Evolutionary conservation across 2,888 invertebrate genomes (phyloP), one percentile per base, ranked within the genome.

Genomic region (Rotaria macrura): DNA sequence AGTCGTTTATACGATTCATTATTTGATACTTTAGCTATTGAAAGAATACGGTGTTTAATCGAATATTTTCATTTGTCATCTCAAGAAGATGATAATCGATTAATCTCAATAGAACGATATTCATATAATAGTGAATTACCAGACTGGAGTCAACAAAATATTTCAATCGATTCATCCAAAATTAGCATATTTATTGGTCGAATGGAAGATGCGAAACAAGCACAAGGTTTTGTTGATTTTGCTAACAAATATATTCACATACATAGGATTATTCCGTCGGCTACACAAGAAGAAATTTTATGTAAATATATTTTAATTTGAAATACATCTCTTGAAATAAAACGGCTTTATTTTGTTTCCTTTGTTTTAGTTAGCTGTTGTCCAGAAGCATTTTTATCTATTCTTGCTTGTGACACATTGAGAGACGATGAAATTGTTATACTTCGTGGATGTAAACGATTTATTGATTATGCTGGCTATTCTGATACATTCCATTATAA

Each of bases 271-370:
- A 79, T 40, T 4, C 40, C 79, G 34, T 79, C 43, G 4, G 40
- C 43, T 38, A 79, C 79, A 43, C 79, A 79, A 79, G 79, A 79
- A 79, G 79, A 79, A 79, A n/a, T 79, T 79, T 25, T 74, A 74
- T 74, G 65, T 65, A 65, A 65, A 65, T 34, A 65, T 14, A 29
- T 29, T 5, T 65, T 17, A 7, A 7, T 65, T 57, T n/a, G n/a
- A n/a, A n/a, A 17, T 65, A 9, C n/a, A n/a, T n/a, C n/a, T n/a
- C n/a, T n/a, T n/a, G n/a, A n/a, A 25, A 6, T 65, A 34, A 5
- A 65, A 25, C 3, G 4, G 14, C 2, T 17, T 34, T 34, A 17
- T 17, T 34, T 29, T 29, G 1, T 29, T 57, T n/a, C 14, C 10
- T 2, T 25, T 65, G 2, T 34, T 65, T 65, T 38, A 65, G 29